phyloP scores from a whole-genome alignment of 2,888 invertebrate species.

The Tenthredo livida region DNA sequence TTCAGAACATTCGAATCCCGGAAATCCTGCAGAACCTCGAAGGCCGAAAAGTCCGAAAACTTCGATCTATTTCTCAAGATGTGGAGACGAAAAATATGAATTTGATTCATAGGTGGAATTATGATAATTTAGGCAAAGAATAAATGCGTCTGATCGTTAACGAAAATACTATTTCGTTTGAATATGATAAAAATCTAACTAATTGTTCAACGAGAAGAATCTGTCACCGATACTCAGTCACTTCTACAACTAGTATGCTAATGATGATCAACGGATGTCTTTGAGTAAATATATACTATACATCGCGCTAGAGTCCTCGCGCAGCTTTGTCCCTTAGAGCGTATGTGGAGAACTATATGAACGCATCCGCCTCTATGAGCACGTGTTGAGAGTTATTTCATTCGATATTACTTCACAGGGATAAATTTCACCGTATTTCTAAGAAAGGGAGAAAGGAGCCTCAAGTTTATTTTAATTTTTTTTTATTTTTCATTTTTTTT shows the following conservation, averaged over 20 bases:
- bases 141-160: background rate
- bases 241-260: conserved; percentile 22
- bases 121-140: background rate
- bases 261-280: conserved; percentile 16
- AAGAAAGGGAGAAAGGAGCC: background rate
- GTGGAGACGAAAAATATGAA: too few species aligned
- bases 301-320: background rate
- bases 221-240: conserved; percentile 30
- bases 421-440: background rate
- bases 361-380: background rate
- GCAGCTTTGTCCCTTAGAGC: background rate
- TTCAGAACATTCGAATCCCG: too few species aligned
- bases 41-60: too few species aligned
- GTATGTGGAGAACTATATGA: background rate
- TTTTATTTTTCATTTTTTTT: background rate
- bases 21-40: too few species aligned
- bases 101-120: background rate
- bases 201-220: conserved; percentile 32
- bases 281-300: conserved; percentile 10
- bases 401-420: conserved; percentile 18
- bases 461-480: too few species aligned
- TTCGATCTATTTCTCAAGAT: too few species aligned
- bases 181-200: background rate
- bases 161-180: background rate
- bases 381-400: conserved; percentile 5